Conservation (phyloP, 1,140 invertebrate genomes). For the Brachionus koreanus region DNA sequence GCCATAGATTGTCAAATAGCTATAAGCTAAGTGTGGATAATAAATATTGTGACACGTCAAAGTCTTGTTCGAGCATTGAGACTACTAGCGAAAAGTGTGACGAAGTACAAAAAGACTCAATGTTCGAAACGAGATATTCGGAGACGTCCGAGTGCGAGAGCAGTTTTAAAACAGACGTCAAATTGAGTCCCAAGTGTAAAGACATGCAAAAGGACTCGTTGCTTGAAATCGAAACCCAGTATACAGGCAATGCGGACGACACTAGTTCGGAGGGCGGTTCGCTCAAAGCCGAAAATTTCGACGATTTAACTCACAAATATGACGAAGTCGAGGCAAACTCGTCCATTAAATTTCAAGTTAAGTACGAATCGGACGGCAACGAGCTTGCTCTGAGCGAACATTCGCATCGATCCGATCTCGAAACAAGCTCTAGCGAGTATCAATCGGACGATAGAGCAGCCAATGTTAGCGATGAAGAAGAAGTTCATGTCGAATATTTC, state of each 20-base stretch:
- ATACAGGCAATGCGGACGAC: neutral
- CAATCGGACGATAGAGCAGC: neutral
- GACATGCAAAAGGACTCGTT: neutral
- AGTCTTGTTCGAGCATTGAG: neutral
- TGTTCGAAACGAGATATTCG: neutral
- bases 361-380: neutral
- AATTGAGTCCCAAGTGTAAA: neutral
- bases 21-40: too few species aligned
- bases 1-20: neutral
- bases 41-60: neutral
- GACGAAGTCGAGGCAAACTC: neutral
- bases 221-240: neutral
- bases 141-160: neutral
- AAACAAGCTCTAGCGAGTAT: neutral
- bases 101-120: neutral
- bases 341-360: neutral
- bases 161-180: neutral
- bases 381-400: too few species aligned
- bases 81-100: neutral
- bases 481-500: constrained; percentile 2
- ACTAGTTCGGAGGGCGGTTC: neutral
- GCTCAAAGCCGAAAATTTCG: neutral
- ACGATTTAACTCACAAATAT: neutral
- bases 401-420: too few species aligned
- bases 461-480: neutral